These are phyloP conservation scores for Volucella inanis DNA, from an alignment of 2,888 invertebrate species.

Conservation along the genomic window DNA sequence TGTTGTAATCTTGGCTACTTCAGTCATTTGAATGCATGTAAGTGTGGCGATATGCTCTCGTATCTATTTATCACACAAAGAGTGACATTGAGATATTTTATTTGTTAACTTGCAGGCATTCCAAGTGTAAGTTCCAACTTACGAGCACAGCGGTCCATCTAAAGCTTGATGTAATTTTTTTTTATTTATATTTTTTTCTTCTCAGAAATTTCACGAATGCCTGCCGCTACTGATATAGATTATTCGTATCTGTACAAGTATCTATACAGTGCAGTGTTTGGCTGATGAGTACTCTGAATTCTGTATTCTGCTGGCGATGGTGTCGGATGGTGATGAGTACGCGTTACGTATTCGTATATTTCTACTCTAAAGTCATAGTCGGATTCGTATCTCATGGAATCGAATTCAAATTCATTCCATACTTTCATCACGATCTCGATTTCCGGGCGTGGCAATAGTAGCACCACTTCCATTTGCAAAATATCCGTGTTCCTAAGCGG, in stretches of 20 bases:
- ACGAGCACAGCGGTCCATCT: constrained; percentile 21
- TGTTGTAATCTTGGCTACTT: constrained; percentile 52
- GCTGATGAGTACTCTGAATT: constrained; percentile 25
- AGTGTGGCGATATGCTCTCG: constrained; percentile 24
- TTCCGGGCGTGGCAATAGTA: constrained; percentile 65
- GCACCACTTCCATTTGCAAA: constrained; percentile 52
- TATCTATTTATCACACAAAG: constrained; percentile 32
- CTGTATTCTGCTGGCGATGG: constrained; percentile 33
- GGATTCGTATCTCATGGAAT: constrained; percentile 45
- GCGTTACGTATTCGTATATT: no score
- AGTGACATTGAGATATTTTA: constrained; percentile 69
- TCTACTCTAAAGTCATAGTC: background rate
- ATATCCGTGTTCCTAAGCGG: background rate
- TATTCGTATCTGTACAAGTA: no score
- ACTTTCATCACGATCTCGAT: constrained; percentile 71
- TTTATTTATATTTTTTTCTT: constrained; percentile 49
- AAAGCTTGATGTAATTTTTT: constrained; percentile 66
- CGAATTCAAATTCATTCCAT: constrained; percentile 51
- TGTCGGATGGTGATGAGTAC: constrained; percentile 42
- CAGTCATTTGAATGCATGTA: background rate
- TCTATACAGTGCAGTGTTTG: constrained; percentile 26
- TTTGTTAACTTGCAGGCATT: constrained; percentile 58
- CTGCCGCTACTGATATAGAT: constrained; percentile 9
- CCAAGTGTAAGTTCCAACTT: background rate
- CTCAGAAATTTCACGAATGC: constrained; percentile 56